Percentiles rank a stretch among this genome's conserved stretches.
Evolutionary conservation across 2,888 invertebrate genomes (phyloP).

Genomic region (Drosophila putrida): DNA sequence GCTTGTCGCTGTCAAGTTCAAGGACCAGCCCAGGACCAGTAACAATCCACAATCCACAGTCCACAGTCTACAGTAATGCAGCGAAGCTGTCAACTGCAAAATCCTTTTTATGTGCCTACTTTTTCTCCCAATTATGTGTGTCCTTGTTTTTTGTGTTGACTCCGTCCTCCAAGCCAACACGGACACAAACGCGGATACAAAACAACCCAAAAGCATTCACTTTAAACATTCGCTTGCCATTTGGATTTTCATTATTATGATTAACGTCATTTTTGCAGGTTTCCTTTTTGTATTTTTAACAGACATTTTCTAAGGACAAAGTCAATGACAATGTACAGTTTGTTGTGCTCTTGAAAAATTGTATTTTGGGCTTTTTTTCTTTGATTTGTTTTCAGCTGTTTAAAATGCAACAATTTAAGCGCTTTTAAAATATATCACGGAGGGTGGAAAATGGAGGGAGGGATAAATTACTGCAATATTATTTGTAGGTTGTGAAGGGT

Average conservation of each 20-base stretch:
- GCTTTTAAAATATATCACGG: constrained; percentile 42
- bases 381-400: constrained; percentile 23
- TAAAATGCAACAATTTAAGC: constrained; percentile 45
- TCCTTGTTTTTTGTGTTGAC: constrained; percentile 38
- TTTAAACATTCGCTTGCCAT: constrained; percentile 36
- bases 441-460: constrained; percentile 2
- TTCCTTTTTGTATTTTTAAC: constrained; percentile 8
- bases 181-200: too few relatives aligned
- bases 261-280: constrained; percentile 19
- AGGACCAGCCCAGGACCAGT: constrained; percentile 44
- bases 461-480: neutral
- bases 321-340: constrained; percentile 57
- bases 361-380: constrained; percentile 28
- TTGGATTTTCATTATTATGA: constrained; percentile 40
- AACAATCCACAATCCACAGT: too few relatives aligned
- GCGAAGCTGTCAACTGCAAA: constrained; percentile 36
- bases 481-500: neutral
- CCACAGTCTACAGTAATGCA: constrained; percentile 13
- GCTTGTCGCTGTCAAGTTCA: constrained; percentile 51
- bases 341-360: constrained; percentile 33
- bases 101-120: constrained; percentile 16
- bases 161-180: neutral
- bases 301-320: constrained; percentile 56
- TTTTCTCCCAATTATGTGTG: constrained; percentile 14
- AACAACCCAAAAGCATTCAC: constrained; percentile 14